Evolutionary conservation across 1,140 invertebrate species (phyloP), one percentile per base, ranked within the genome.

Genomic region (Papilio xuthus): DNA sequence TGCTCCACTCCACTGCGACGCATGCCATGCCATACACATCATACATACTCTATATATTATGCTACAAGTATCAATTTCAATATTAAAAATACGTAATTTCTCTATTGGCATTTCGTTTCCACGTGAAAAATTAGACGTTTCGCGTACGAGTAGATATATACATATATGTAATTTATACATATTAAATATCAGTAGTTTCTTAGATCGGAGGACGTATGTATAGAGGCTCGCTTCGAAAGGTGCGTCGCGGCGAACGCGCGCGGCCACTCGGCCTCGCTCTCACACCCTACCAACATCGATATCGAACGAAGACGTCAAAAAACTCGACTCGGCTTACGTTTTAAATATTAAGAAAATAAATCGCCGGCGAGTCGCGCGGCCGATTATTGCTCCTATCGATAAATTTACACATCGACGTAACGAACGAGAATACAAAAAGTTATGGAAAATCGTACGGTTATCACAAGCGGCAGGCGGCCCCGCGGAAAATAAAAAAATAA

Each of bases 331-430:
- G 90, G 91, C 92, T 89, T 60, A 76, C 41, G 28, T 76, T 76
- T 92, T 93, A 92, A 90, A 94, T 92, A 92, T 91, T 94, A 94
- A 86, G 92, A 94, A 94, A 94, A 94, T 94, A 94, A 94, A 92
- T 93, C 89, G 91, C 91, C 92, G 92, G 91, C 92, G 89, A 92
- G 88, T 91, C 90, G 90, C 90, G 84, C 92, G 92, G 91, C 91
- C 78, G 88, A 91, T 94, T 90, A 91, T 94, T 90, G 90, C 90
- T 93, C 88, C 90, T 93, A 93, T 93, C 92, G 91, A 93, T 93
- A 88, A 93, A 91, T 92, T 92, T 93, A 93, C 91, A 93, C 90
- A 92, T 92, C 91, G 91, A 93, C 89, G 88, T 92, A 94, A 92
- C 90, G 88, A 92, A 92, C 90, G 91, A 89, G 91, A 93, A 93